phyloP scores from a whole-genome alignment of 2,888 invertebrate genomes.

The Tachina fera region DNA sequence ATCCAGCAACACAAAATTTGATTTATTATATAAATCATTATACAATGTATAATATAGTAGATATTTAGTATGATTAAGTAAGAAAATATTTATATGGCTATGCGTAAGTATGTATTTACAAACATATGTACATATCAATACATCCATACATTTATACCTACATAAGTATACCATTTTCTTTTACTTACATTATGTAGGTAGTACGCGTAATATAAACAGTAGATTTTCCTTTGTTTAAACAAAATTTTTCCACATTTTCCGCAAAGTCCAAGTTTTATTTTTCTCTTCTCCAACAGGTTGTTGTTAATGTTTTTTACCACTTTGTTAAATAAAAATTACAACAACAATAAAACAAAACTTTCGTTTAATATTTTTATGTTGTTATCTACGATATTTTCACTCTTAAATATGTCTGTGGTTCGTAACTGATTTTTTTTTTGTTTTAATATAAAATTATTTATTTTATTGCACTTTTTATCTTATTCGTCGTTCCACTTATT shows the following conservation, averaged over 20 bases:
- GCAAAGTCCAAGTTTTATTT: slow-evolving; percentile 43
- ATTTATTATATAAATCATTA: too few species aligned
- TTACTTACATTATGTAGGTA: slow-evolving; percentile 18
- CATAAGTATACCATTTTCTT: background rate
- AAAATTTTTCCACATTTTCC: slow-evolving; percentile 60
- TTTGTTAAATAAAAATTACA: slow-evolving; percentile 22
- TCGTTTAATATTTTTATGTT: slow-evolving; percentile 48
- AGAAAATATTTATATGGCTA: background rate
- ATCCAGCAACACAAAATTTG: too few species aligned
- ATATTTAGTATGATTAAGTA: background rate
- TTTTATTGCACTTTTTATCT: slow-evolving; percentile 70
- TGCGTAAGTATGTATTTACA: background rate
- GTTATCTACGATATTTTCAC: slow-evolving; percentile 58
- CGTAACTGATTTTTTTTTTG: slow-evolving; percentile 55
- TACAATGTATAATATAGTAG: too few species aligned
- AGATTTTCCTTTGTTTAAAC: slow-evolving; percentile 40
- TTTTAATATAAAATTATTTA: slow-evolving; percentile 55
- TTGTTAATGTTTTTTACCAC: slow-evolving; percentile 27
- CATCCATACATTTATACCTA: background rate
- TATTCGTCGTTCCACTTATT: slow-evolving; percentile 59
- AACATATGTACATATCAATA: background rate
- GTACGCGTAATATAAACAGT: slow-evolving; percentile 25
- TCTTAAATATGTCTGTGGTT: slow-evolving; percentile 38
- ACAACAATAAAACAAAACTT: slow-evolving; percentile 45
- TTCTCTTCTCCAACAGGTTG: slow-evolving; percentile 58